Conservation (phyloP, 1,140 invertebrate species). For the Drosophila burlai region DNA sequence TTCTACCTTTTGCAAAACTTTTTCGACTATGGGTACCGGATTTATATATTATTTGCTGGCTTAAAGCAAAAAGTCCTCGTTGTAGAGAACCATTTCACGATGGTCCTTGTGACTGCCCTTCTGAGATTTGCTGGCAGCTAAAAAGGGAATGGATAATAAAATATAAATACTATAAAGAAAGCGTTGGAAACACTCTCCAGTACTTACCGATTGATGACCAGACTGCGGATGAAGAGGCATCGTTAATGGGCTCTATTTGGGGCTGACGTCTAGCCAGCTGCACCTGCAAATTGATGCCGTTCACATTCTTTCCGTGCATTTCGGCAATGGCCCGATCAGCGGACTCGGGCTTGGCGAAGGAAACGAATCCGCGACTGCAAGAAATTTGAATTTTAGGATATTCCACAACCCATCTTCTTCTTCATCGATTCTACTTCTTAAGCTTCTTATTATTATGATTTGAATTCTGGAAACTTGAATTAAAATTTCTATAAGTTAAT, state of each 20-base stretch:
- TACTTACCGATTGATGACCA: constrained; percentile 91
- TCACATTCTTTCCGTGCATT: constrained; percentile 93
- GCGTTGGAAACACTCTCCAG: neutral
- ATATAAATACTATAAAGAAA: constrained; percentile 1
- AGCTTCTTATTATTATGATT: neutral
- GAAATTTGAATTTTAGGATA: neutral
- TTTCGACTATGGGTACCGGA: neutral
- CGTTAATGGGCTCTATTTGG: constrained; percentile 91
- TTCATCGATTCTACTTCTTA: neutral
- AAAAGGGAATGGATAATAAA: neutral
- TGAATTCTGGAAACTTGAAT: neutral
- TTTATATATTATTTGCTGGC: neutral
- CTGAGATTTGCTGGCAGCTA: constrained; percentile 92
- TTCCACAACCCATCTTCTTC: neutral
- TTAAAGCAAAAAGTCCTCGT: constrained; percentile 86
- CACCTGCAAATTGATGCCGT: constrained; percentile 91
- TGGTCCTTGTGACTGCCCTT: constrained; percentile 92
- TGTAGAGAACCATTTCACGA: constrained; percentile 89
- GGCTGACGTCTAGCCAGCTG: constrained; percentile 93
- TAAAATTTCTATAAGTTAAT: neutral
- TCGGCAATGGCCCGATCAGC: constrained; percentile 94
- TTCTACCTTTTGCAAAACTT: too few species aligned
- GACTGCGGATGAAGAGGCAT: constrained; percentile 91
- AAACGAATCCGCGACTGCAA: constrained; percentile 92
- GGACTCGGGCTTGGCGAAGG: constrained; percentile 95